phyloP scores from a whole-genome alignment of 37 sponge, comb jelly and placozoan genomes.

The Mnemiopsis leidyi region DNA sequence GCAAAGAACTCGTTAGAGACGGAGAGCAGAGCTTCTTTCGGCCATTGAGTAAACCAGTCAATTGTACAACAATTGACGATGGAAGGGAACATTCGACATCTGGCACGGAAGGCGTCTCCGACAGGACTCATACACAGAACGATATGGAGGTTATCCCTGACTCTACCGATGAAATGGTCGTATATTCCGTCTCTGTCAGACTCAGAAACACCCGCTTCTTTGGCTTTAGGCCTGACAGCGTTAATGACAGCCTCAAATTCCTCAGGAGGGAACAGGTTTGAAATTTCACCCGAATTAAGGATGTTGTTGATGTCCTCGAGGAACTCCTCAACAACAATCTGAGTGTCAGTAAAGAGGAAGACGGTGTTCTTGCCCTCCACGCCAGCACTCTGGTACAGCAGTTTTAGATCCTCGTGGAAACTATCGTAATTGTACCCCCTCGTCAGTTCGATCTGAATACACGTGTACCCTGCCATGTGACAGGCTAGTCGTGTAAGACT shows the following conservation, averaged over 20 bases:
- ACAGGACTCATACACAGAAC: slow-evolving; percentile 99
- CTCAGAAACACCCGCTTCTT: slow-evolving; percentile 69
- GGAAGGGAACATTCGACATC: slow-evolving; percentile 97
- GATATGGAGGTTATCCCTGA: slow-evolving; percentile 91
- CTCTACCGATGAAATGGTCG: slow-evolving; percentile 85
- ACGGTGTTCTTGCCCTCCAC: slow-evolving; percentile 84
- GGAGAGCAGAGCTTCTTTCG: slow-evolving; percentile 94
- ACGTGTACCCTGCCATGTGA: slow-evolving; percentile 92
- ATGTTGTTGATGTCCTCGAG: slow-evolving; percentile 99
- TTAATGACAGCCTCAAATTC: slow-evolving; percentile 91
- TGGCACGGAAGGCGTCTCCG: slow-evolving; percentile 90
- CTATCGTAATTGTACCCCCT: slow-evolving; percentile 91
- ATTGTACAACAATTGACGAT: slow-evolving; percentile 99
- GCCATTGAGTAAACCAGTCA: slow-evolving; percentile 99
- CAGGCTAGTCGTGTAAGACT: slow-evolving; percentile 96
- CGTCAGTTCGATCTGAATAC: slow-evolving; percentile 97
- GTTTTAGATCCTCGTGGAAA: slow-evolving; percentile 95
- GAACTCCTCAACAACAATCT: slow-evolving; percentile 97
- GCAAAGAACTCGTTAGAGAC: slow-evolving; percentile 95
- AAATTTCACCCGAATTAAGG: slow-evolving; percentile 97
- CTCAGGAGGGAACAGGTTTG: slow-evolving; percentile 91
- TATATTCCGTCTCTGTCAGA: slow-evolving; percentile 89
- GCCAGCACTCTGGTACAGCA: slow-evolving; percentile 86
- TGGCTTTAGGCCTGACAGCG: slow-evolving; percentile 79
- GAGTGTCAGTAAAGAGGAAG: slow-evolving; percentile 98